A percentile compares a stretch with the other conserved stretches of the same genome.
phyloP scores from a whole-genome alignment of 2,113 vertebrate genomes.

The Myocastor coypus region DNA sequence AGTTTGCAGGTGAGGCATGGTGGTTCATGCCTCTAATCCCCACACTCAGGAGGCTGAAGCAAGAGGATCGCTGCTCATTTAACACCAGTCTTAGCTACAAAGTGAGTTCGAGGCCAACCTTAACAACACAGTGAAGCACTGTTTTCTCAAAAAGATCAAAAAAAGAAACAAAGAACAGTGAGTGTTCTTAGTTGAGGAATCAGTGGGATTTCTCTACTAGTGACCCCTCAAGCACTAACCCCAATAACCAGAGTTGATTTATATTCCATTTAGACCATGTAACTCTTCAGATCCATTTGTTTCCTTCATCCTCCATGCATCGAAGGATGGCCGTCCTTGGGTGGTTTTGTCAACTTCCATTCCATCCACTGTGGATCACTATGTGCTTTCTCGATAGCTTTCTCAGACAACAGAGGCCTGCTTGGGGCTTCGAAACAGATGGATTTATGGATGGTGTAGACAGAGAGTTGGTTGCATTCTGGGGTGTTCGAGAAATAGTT shows the following conservation, averaged over 20 bases:
- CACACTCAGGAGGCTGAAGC: not conserved
- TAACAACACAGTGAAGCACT: not conserved
- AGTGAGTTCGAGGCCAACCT: not conserved
- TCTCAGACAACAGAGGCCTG: not conserved
- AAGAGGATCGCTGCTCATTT: not conserved
- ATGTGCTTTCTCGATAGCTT: not conserved
- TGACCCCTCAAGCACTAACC: not conserved
- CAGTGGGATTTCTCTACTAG: not conserved
- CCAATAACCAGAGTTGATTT: not conserved
- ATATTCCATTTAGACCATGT: not conserved
- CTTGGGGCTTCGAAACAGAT: not conserved
- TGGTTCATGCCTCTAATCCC: not conserved
- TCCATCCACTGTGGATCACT: not conserved
- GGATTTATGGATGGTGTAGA: not conserved
- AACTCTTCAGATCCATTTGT: not conserved
- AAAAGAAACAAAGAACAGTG: not conserved
- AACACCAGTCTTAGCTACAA: not conserved
- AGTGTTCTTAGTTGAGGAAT: not conserved
- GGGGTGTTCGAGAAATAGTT: not conserved
- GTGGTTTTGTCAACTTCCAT: not conserved
- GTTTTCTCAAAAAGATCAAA: not conserved
- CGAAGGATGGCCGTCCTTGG: not conserved
- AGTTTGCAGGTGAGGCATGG: not conserved
- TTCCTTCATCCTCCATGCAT: not conserved
- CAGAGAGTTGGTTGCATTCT: not conserved